These are phyloP conservation scores for Bujurquina vittata DNA, from an alignment of 2,113 vertebrate genomes.

Conservation along the genomic window DNA sequence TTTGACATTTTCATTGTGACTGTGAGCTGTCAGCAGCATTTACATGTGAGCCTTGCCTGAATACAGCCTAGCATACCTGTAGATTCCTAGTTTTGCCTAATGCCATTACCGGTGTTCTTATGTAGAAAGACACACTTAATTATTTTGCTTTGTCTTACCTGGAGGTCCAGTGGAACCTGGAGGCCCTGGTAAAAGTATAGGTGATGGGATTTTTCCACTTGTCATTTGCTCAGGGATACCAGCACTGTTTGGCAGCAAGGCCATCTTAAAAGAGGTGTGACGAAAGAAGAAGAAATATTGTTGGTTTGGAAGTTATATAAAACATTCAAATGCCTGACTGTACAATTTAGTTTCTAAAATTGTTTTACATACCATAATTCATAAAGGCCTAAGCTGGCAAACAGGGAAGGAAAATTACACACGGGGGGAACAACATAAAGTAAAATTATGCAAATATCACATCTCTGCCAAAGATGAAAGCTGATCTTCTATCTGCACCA, in stretches of 20 bases:
- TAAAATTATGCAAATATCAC: conserved; percentile 19
- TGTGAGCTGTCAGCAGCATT: background rate
- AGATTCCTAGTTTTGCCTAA: background rate
- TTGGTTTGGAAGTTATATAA: conserved; percentile 1
- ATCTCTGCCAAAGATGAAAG: conserved; percentile 61
- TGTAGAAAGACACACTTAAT: background rate
- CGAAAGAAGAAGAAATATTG: background rate
- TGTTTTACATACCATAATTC: conserved; percentile 20
- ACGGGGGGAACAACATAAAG: conserved; percentile 20
- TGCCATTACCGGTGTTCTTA: background rate
- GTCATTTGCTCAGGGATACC: conserved; percentile 90
- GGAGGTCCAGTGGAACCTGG: conserved; percentile 89
- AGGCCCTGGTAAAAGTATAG: conserved; percentile 87
- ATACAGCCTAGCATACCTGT: background rate
- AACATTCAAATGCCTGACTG: background rate
- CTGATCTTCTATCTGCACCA: conserved; percentile 53
- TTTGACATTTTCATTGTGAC: no score
- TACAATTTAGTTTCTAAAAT: background rate
- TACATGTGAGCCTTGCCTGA: background rate
- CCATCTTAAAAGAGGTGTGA: conserved; percentile 77
- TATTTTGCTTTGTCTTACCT: conserved; percentile 79
- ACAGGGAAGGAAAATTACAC: conserved; percentile 41
- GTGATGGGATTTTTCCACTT: conserved; percentile 86
- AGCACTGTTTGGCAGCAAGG: conserved; percentile 88
- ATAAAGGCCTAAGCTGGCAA: conserved; percentile 9